Evolutionary conservation across 1,140 invertebrate species (phyloP), one percentile per base, ranked within the genome.

Genomic region (Drosophila mojavensis): DNA sequence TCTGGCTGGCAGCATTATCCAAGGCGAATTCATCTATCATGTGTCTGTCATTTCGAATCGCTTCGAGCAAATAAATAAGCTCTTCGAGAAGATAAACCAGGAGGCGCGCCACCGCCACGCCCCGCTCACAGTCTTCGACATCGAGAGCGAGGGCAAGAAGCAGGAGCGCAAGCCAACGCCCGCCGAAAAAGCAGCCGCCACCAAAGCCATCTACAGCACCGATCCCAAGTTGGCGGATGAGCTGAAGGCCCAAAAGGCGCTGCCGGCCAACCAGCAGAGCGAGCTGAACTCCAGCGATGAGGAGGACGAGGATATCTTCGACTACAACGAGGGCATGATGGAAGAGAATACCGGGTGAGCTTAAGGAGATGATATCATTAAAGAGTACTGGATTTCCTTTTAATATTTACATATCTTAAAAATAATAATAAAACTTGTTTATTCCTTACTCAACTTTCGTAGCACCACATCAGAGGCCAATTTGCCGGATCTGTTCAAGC

Each of bases 21-120:
- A 90, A 45, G 91, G 84, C 1, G 84, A 90, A 74, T 92, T 92
- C 65, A 80, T 91, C 62, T 91, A 91, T 74, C 85, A 86, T 75
- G 91, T 92, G 41, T 86, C 88, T 55, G 74, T 88, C 43, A 90
- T 92, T 53, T 91, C 91, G 20, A 75, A 88, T 58, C 91, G 91
- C 63, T 92, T 92, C 54, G 64, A 72, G 59, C 74, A 75, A 61
- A 74, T 92, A 48, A 92, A 92, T 66, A 74, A 66, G n/a, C 64
- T 92, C 4, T 88, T 92, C 50, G 81, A 90, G 67, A 86, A 85
- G 70, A 91, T 92, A 69, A 92, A 91, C 70, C 74, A 83, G 56
- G 90, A 92, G 72, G 80, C 91, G n/a, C 79, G 84, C 10, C 82
- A 80, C 20, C 89, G 76, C 5, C 80, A 88, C 47, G 76, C 78